These are phyloP conservation scores for Macaca mulatta DNA, from an alignment of 2,113 vertebrate genomes.

Conservation along the genomic window DNA sequence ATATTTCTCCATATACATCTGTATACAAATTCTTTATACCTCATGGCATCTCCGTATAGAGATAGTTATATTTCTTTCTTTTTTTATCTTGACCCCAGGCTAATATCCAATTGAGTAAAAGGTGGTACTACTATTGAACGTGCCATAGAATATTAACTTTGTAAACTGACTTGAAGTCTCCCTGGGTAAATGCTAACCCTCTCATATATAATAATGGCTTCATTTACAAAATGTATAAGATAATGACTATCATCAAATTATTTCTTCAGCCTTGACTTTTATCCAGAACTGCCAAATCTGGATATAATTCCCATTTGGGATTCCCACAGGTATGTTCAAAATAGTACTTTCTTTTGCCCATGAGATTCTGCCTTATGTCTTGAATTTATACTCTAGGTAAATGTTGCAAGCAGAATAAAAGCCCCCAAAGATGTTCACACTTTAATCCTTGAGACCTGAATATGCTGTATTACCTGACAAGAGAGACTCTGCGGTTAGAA, in stretches of 20 bases:
- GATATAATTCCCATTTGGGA: neutral
- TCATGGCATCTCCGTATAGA: too few species aligned
- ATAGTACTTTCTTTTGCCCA: neutral
- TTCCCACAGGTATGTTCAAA: neutral
- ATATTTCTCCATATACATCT: too few species aligned
- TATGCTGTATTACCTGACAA: too few species aligned
- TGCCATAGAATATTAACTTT: neutral
- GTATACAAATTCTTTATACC: too few species aligned
- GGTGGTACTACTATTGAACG: neutral
- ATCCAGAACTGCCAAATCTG: too few species aligned
- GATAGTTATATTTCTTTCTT: too few species aligned
- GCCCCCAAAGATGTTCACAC: neutral
- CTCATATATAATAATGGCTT: too few species aligned
- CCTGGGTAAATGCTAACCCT: too few species aligned
- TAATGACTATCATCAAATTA: too few species aligned
- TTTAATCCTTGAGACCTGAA: neutral
- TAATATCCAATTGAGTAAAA: slow-evolving; percentile 32
- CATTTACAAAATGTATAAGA: too few species aligned
- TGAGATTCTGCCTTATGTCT: neutral
- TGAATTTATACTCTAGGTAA: neutral
- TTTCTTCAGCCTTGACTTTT: too few species aligned
- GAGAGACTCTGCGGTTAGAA: too few species aligned
- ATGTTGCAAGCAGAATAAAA: neutral
- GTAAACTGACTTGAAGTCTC: slow-evolving; percentile 18
- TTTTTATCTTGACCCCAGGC: neutral